A percentile compares a stretch with the other conserved stretches of the same genome.
These are phyloP conservation scores for Hemicentrotus pulcherrimus DNA, from an alignment of 35 echinoderm and acorn worm genomes.

Conservation along the genomic window DNA sequence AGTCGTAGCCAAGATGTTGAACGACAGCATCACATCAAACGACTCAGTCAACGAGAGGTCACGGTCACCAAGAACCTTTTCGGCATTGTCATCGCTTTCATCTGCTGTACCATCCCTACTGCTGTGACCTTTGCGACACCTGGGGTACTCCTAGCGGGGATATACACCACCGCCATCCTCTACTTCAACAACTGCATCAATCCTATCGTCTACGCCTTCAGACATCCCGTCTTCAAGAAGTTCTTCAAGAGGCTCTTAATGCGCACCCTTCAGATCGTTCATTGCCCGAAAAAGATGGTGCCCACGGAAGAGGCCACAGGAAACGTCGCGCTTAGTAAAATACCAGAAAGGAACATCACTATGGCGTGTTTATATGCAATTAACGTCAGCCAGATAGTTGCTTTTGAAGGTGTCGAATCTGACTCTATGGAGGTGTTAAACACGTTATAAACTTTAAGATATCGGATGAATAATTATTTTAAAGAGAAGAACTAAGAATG, in stretches of 20 bases:
- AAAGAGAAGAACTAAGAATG: too few species aligned
- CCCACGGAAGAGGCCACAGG: background rate
- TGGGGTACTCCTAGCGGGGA: background rate
- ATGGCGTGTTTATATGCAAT: background rate
- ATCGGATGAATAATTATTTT: too few species aligned
- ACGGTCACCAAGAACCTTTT: constrained; percentile 37
- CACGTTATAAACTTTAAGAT: background rate
- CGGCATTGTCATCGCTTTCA: constrained; percentile 1
- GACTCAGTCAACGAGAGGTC: constrained; percentile 16
- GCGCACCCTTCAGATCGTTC: background rate
- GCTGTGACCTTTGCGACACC: constrained; percentile 6
- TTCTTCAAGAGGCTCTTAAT: background rate
- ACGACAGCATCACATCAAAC: background rate
- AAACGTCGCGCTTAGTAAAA: background rate
- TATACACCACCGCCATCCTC: constrained; percentile 32
- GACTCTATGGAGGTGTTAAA: background rate
- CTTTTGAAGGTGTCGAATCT: background rate
- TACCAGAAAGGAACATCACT: background rate
- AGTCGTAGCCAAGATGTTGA: background rate
- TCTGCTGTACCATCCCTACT: constrained; percentile 23
- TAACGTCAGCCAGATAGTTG: constrained; percentile 4
- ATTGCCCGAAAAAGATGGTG: background rate
- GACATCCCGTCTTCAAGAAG: constrained; percentile 42
- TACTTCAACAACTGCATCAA: constrained; percentile 49
- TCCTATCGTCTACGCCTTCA: constrained; percentile 44